A percentile compares a stretch with the other conserved stretches of the same genome.
phyloP scores from a whole-genome alignment of 2,888 invertebrate genomes.

The Xylota sylvarum region DNA sequence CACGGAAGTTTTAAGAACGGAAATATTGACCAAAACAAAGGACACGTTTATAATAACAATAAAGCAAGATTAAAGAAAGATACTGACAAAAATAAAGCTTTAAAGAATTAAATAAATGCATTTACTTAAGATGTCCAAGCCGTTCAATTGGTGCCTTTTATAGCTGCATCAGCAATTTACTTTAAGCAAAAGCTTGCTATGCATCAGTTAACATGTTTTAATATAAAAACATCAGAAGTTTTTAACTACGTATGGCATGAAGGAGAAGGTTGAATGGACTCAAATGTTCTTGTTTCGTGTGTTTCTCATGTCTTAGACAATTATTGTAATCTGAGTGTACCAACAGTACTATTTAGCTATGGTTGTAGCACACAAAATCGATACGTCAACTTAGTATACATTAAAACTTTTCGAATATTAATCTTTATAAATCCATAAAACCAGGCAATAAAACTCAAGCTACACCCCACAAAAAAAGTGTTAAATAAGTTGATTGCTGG shows the following conservation, averaged over 20 bases:
- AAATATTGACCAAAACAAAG: too few species aligned
- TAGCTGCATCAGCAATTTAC: constrained; percentile 7
- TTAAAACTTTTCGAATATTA: constrained; percentile 19
- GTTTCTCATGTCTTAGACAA: constrained; percentile 28
- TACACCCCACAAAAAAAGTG: too few species aligned
- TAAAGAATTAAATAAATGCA: constrained; percentile 6
- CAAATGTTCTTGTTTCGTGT: constrained; percentile 64
- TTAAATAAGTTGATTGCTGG: too few species aligned
- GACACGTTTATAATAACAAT: too few species aligned
- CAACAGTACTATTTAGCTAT: constrained; percentile 34
- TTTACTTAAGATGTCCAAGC: constrained; percentile 6
- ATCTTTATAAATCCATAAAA: constrained; percentile 18
- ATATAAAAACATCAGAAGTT: constrained; percentile 59
- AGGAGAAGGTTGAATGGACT: constrained; percentile 62
- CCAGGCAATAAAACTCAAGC: constrained; percentile 7
- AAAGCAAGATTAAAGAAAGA: too few species aligned
- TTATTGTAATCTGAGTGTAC: constrained; percentile 21
- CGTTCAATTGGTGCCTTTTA: constrained; percentile 12
- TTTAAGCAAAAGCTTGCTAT: not conserved
- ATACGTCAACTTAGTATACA: constrained; percentile 33
- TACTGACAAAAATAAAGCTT: too few species aligned
- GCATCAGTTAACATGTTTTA: constrained; percentile 66
- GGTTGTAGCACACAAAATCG: constrained; percentile 43
- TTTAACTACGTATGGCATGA: constrained; percentile 65
- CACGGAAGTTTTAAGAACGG: too few species aligned